Percentiles rank a stretch among this genome's conserved stretches.
phyloP scores from a whole-genome alignment of 2,797 vertebrate species.

The Aeoliscus strigatus region DNA sequence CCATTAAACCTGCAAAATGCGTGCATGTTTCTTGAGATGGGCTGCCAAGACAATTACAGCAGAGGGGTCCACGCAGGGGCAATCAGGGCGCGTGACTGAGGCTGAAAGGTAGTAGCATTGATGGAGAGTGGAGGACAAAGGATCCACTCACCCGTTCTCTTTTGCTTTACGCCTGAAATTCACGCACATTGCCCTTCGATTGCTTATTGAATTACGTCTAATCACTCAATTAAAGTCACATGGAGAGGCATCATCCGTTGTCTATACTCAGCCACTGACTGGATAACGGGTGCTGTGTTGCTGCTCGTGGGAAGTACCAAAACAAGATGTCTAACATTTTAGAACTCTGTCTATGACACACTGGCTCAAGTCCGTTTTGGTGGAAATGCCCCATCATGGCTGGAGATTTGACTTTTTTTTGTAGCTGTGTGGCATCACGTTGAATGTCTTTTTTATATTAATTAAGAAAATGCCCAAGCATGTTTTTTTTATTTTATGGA shows the following conservation, averaged over 20 bases:
- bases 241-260: conserved; percentile 64
- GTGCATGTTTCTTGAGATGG: conserved; percentile 47
- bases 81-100: conserved; percentile 59
- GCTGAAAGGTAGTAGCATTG: conserved; percentile 63
- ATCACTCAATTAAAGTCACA: conserved; percentile 82
- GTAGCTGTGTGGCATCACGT: neutral
- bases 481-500: too few relatives aligned
- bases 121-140: conserved; percentile 67
- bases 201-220: conserved; percentile 78
- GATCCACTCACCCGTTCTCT: conserved; percentile 64
- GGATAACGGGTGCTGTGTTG: conserved; percentile 67
- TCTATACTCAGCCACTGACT: conserved; percentile 42
- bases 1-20: conserved; percentile 50
- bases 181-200: conserved; percentile 70
- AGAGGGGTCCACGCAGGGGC: conserved; percentile 46
- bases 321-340: conserved; percentile 66
- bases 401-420: conserved; percentile 29
- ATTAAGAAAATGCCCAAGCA: too few relatives aligned
- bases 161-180: conserved; percentile 75
- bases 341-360: conserved; percentile 25
- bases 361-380: conserved; percentile 7
- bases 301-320: conserved; percentile 66
- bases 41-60: conserved; percentile 51
- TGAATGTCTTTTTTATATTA: neutral
- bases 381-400: conserved; percentile 35